Evolutionary conservation across 2,113 vertebrate genomes (phyloP), one percentile per base, ranked within the genome.

Genomic region (Dromas ardeola): DNA sequence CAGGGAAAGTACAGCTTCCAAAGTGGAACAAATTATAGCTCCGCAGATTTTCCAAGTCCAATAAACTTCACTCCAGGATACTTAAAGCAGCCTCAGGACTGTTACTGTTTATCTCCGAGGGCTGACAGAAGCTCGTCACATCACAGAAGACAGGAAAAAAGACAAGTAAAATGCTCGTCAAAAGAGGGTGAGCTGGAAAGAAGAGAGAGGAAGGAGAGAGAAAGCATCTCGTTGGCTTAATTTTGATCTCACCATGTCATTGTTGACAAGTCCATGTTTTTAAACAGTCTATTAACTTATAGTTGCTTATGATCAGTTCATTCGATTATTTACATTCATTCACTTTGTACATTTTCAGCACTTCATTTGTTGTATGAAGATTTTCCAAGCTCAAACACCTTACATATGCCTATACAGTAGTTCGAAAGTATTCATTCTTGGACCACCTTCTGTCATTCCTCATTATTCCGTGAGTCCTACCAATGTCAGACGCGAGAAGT

Each of bases 401-500:
- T 5, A 58, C 8, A 14, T 14, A 25, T 21, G 29, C 32, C 50
- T 49, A 4, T 4, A 14, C 5, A 21, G 43, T 4, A 26, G 11
- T 36, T 32, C 12, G 26, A 6, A 59, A 50, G 52, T 3, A 13
- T 34, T 81, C 5, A 8, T 18, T 29, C 47, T n/a, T 11, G 13
- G 47, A 23, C 27, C 52, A 36, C 32, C 20, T 45, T 43, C 27
- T 16, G 15, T 18, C 42, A 22, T n/a, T 38, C 42, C 45, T 43
- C 56, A 3, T 38, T 32, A 5, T 19, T 32, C 50, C 15, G 34
- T 1, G 23, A 56, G 50, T 4, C 4, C 34, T 34, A 26, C 26
- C 53, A 26, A 30, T 4, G 30, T 13, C 16, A 42, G 43, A 42
- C 1, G 3, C 2, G 1, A 17, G 45, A 25, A 40, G 19, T 2